Conservation (phyloP, 1,140 invertebrate species). For the Drosophila parvula region DNA sequence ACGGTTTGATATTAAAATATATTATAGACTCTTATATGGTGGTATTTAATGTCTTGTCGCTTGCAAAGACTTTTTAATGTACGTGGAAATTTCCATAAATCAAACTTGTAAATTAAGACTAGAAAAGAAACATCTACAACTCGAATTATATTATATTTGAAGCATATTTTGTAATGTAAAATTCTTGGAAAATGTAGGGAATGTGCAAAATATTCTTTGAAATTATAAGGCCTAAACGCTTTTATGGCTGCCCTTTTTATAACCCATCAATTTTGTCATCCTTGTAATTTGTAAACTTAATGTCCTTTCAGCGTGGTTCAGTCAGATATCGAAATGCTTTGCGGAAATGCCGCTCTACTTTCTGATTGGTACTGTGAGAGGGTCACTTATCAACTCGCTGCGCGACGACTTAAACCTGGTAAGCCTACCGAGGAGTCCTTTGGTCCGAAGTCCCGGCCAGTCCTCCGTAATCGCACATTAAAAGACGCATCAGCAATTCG, state of each 20-base stretch:
- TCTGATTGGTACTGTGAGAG: conserved; percentile 86
- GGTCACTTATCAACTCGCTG: conserved; percentile 86
- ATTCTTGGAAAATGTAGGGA: background rate
- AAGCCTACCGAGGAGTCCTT: conserved; percentile 48
- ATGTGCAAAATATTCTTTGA: background rate
- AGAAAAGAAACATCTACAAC: no score
- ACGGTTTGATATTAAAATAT: no score
- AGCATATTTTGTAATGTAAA: background rate
- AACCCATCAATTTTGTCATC: conserved; percentile 17
- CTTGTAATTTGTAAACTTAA: conserved; percentile 10
- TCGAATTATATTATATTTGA: no score
- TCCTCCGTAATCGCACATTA: conserved; percentile 41
- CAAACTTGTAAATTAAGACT: no score
- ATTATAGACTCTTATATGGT: no score
- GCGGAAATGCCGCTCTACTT: conserved; percentile 87
- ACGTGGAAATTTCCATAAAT: no score
- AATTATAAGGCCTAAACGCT: background rate
- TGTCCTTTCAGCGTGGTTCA: conserved; percentile 76
- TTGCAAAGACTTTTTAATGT: no score
- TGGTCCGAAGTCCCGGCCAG: background rate
- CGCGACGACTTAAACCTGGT: conserved; percentile 82
- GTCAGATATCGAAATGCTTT: conserved; percentile 85
- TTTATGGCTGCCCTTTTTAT: conserved; percentile 2
- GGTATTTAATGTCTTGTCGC: no score
- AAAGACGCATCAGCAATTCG: conserved; percentile 56